A percentile compares a stretch with the other conserved stretches of the same genome.
phyloP scores from a whole-genome alignment of 2,797 vertebrate species.

The Pitangus sulphuratus region DNA sequence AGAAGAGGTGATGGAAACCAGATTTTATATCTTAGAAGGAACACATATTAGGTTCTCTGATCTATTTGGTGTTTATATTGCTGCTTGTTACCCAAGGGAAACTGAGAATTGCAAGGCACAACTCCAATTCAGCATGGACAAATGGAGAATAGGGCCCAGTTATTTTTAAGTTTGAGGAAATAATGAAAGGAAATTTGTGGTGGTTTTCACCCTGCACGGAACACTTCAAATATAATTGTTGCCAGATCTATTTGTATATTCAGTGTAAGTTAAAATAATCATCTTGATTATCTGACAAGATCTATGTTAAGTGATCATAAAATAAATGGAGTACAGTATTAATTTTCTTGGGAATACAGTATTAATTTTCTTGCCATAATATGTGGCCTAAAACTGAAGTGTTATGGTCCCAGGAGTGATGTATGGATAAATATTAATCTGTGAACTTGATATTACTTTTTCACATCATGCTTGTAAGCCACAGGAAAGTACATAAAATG shows the following conservation, averaged over 20 bases:
- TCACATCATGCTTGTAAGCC: neutral
- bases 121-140: neutral
- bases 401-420: neutral
- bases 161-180: constrained; percentile 28
- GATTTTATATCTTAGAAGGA: neutral
- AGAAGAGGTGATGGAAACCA: neutral
- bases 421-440: neutral
- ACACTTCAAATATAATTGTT: neutral
- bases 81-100: neutral
- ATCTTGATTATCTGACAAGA: constrained; percentile 3
- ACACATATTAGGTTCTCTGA: neutral
- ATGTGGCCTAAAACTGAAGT: neutral
- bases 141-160: neutral
- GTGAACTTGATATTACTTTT: neutral
- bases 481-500: neutral
- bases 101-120: neutral
- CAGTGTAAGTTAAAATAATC: constrained; percentile 35
- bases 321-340: neutral
- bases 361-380: neutral
- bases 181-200: neutral
- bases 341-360: neutral
- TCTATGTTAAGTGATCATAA: neutral
- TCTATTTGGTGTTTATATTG: neutral
- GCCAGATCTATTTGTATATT: constrained; percentile 12
- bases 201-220: neutral